Percentiles rank a stretch among this genome's conserved stretches.
phyloP scores from a whole-genome alignment of 2,888 invertebrate species.

The Masnerella sp. region DNA sequence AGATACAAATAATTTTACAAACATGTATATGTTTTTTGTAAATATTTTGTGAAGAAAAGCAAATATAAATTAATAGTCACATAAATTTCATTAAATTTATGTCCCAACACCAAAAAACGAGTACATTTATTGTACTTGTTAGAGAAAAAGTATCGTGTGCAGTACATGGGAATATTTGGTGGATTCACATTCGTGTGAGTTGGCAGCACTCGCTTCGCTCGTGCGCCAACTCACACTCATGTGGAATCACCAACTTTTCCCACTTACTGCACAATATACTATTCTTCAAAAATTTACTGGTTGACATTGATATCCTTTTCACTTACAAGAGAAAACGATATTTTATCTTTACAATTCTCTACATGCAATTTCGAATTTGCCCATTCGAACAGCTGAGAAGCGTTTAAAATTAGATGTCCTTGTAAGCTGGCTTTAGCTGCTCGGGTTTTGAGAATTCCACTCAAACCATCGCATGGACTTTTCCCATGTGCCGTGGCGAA shows the following conservation, averaged over 20 bases:
- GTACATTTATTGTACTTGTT: conserved; percentile 29
- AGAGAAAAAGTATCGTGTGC: conserved; percentile 29
- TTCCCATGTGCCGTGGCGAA: neutral
- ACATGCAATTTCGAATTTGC: neutral
- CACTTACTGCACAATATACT: conserved; percentile 6
- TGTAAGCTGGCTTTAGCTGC: neutral
- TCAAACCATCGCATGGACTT: neutral
- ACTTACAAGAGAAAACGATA: neutral
- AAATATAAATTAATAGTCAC: too few species aligned
- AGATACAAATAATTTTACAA: too few species aligned
- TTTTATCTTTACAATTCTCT: neutral
- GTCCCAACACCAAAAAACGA: too few species aligned
- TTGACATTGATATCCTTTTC: neutral
- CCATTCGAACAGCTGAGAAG: neutral
- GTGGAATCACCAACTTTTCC: conserved; percentile 1
- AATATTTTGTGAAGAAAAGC: too few species aligned
- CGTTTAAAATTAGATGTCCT: neutral
- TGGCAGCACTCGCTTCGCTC: conserved; percentile 15
- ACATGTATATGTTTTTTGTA: too few species aligned
- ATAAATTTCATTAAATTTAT: too few species aligned
- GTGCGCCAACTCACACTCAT: conserved; percentile 4
- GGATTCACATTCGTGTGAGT: conserved; percentile 22
- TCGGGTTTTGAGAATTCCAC: neutral
- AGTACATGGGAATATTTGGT: conserved; percentile 14
- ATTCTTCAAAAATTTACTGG: neutral